Evolutionary conservation across 1,140 invertebrate genomes (phyloP), one percentile per base, ranked within the genome.

Genomic region (Cotesia glomerata): DNA sequence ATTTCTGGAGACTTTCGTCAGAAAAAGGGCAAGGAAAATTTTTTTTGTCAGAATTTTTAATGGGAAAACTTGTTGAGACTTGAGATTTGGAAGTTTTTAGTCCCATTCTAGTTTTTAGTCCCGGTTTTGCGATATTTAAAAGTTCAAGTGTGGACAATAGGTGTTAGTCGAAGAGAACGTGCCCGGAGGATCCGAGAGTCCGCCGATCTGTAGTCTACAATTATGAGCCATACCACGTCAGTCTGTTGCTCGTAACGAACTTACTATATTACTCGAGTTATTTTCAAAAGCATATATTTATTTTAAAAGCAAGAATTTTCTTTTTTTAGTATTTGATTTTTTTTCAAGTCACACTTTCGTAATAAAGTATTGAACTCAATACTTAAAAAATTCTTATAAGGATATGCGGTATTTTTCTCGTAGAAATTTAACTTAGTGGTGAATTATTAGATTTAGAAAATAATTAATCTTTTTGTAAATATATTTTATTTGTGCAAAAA

Each of bases 141-240:
- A 36, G 18, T 3, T 18, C 62, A 14, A 52, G n/a, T 8, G 34
- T 49, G 82, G 83, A 82, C 84, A 86, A 86, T 85, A 80, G 84
- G 79, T 82, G 76, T 78, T 78, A 82, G 80, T 75, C 76, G 71
- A 63, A 52, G 73, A 75, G 68, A 78, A 75, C 49, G 73, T 71
- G 84, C 83, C 81, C 75, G 77, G 69, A 84, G 85, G 79, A 45
- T 85, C 81, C 74, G 75, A 73, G 78, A 78, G 78, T 75, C 76
- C 58, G 67, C 39, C 7, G 76, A 76, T 74, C 73, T 75, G 77
- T 75, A 81, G 77, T 84, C 83, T 87, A 76, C 85, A 87, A 87
- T 87, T 87, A 87, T 82, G 83, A 86, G 83, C 84, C 78, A 85
- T 87, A 87, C 77, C 80, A 82, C 78, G 82, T 85, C 84, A 81